Percentiles rank a stretch among this genome's conserved stretches.
phyloP scores from a whole-genome alignment of 2,797 vertebrate species.

The Tangara arthus region DNA sequence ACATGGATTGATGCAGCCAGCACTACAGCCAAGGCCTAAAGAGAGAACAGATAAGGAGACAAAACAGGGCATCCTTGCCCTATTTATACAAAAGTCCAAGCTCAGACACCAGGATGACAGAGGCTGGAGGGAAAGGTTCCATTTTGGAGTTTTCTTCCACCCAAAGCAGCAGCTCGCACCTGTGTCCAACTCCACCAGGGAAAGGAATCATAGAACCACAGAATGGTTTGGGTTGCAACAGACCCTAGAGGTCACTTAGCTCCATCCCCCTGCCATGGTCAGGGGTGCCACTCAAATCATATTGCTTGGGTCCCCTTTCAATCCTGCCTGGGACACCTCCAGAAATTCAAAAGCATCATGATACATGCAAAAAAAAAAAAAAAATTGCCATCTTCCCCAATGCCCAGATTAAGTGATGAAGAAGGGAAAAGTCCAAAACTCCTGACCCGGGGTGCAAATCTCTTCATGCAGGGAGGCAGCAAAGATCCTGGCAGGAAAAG shows the following conservation, averaged over 20 bases:
- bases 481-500: neutral
- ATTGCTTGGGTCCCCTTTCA: neutral
- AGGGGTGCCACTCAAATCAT: neutral
- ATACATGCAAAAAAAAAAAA: neutral
- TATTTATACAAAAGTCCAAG: neutral
- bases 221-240: neutral
- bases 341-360: neutral
- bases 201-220: neutral
- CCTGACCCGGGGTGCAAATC: constrained; percentile 3
- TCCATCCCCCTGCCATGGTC: neutral
- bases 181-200: neutral
- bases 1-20: neutral
- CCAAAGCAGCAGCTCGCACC: neutral
- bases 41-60: neutral
- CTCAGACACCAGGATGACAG: neutral
- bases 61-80: fast-evolving
- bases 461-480: neutral
- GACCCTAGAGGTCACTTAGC: neutral
- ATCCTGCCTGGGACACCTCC: neutral
- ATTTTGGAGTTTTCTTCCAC: neutral
- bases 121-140: neutral
- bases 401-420: neutral
- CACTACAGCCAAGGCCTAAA: neutral
- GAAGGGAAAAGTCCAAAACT: constrained; percentile 15
- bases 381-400: neutral